phyloP scores from a whole-genome alignment of 2,888 invertebrate species.

The Chironomus tentans region DNA sequence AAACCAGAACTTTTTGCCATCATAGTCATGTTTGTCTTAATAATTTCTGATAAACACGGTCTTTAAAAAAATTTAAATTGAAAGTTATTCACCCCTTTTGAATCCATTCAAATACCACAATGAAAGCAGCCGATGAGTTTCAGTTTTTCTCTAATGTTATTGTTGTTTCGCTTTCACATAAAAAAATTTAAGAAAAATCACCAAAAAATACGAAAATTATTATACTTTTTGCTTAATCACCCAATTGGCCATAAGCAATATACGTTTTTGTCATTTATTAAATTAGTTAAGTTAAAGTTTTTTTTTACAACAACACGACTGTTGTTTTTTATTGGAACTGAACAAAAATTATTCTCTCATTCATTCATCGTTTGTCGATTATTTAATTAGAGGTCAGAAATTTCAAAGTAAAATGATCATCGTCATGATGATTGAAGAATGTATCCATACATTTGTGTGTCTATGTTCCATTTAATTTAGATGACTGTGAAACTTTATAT shows the following conservation, averaged over 20 bases:
- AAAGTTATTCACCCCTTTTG: too few relatives aligned
- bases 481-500: too few relatives aligned
- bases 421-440: conserved; percentile 18
- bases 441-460: neutral
- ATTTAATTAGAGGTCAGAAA: conserved; percentile 25
- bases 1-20: too few relatives aligned
- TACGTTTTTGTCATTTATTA: neutral
- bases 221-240: neutral
- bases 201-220: neutral
- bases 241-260: neutral
- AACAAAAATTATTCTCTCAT: neutral
- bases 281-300: too few relatives aligned
- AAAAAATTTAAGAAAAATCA: neutral
- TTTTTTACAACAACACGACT: too few relatives aligned
- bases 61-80: too few relatives aligned
- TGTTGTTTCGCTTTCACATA: too few relatives aligned
- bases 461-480: neutral
- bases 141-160: too few relatives aligned
- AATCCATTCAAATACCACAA: neutral
- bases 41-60: too few relatives aligned
- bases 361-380: neutral
- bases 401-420: neutral
- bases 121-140: too few relatives aligned
- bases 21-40: too few relatives aligned
- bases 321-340: too few relatives aligned